A percentile compares a stretch with the other conserved stretches of the same genome.
phyloP scores from a whole-genome alignment of 2,888 invertebrate species.

The Macrosiphum euphorbiae region DNA sequence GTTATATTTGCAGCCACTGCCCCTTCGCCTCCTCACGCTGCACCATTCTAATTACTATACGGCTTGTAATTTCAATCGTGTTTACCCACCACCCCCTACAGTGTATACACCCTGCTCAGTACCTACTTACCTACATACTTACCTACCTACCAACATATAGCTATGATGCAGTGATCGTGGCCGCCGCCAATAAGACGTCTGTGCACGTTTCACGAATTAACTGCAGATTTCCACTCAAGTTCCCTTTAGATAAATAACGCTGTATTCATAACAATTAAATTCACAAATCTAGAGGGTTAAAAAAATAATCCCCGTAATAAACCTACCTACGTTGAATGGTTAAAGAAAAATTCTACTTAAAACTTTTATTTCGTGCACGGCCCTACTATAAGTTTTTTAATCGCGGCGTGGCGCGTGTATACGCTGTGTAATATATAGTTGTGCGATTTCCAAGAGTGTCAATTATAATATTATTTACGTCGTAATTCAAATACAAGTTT shows the following conservation, averaged over 20 bases:
- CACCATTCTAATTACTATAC: constrained; percentile 52
- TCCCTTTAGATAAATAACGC: background rate
- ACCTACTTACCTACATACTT: background rate
- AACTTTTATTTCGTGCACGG: constrained; percentile 1
- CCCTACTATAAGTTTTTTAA: background rate
- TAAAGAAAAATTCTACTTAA: background rate
- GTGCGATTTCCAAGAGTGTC: background rate
- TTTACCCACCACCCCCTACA: background rate
- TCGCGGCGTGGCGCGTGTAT: background rate
- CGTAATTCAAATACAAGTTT: background rate
- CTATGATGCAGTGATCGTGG: background rate
- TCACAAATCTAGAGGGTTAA: background rate
- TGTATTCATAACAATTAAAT: constrained; percentile 9
- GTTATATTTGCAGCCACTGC: constrained; percentile 17
- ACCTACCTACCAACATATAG: background rate
- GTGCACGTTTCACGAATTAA: constrained; percentile 35
- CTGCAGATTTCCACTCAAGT: constrained; percentile 23
- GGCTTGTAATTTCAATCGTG: constrained; percentile 62
- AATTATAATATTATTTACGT: constrained; percentile 11
- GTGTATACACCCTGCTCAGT: background rate
- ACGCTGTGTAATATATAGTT: background rate
- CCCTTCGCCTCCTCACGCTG: background rate
- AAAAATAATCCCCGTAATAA: background rate
- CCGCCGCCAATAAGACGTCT: background rate
- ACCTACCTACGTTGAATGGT: background rate